These are phyloP conservation scores for Clarias magur DNA, from an alignment of 2,113 vertebrate genomes.

Conservation along the genomic window DNA sequence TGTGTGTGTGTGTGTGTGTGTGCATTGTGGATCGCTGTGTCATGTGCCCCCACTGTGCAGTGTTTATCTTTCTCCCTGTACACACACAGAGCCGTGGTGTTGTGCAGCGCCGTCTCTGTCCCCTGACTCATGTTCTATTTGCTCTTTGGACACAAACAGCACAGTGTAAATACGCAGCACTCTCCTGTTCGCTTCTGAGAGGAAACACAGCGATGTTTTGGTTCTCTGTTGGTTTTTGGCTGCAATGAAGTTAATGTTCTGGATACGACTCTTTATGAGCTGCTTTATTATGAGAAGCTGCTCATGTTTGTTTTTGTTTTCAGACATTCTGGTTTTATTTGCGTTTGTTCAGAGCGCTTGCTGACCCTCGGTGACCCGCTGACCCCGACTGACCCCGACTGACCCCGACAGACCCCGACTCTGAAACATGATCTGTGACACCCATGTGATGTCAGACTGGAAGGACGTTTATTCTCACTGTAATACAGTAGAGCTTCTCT, in stretches of 20 bases:
- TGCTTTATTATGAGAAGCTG: not conserved
- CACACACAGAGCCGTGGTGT: slow-evolving; percentile 13
- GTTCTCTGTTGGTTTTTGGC: not conserved
- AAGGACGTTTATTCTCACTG: not conserved
- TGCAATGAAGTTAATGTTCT: not conserved
- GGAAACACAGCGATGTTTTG: not conserved
- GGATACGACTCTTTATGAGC: no score
- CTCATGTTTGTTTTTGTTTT: not conserved
- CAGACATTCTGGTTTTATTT: not conserved
- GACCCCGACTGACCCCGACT: not conserved
- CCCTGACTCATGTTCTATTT: slow-evolving; percentile 33
- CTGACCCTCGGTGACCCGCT: not conserved
- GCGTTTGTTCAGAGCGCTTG: not conserved
- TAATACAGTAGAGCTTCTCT: not conserved
- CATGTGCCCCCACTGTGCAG: not conserved
- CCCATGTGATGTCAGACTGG: not conserved
- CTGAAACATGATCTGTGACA: not conserved
- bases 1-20: slow-evolving; percentile 8
- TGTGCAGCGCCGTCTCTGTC: slow-evolving; percentile 2
- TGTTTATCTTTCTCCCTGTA: slow-evolving; percentile 27
- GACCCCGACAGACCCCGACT: not conserved
- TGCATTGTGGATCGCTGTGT: slow-evolving; percentile 5
- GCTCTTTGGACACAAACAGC: slow-evolving; percentile 13
- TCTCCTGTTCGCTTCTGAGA: not conserved
- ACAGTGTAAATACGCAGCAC: not conserved